Conservation (phyloP, 2,888 invertebrate genomes). For the Drosophila helvetica region DNA sequence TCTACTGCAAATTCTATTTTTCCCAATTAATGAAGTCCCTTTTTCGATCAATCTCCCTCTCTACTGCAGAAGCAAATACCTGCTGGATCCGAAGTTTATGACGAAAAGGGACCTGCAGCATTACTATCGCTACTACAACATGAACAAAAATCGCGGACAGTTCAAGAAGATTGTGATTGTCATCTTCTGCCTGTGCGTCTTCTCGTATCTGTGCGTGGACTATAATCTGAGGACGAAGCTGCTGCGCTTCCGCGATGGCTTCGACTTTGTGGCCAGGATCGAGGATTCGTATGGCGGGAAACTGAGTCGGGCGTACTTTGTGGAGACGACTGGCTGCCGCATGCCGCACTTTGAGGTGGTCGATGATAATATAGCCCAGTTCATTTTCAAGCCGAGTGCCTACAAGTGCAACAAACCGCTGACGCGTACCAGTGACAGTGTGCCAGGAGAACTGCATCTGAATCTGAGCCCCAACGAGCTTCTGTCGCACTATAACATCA, state of each 20-base stretch:
- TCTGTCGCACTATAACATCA: slow-evolving; percentile 69
- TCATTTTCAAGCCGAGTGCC: slow-evolving; percentile 72
- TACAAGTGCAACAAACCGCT: slow-evolving; percentile 76
- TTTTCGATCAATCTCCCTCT: neutral
- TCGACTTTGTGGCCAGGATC: slow-evolving; percentile 81
- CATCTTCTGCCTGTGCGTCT: slow-evolving; percentile 80
- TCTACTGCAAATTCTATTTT: no score
- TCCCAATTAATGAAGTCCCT: neutral
- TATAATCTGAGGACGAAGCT: slow-evolving; percentile 82
- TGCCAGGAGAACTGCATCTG: slow-evolving; percentile 66
- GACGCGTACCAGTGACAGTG: slow-evolving; percentile 66
- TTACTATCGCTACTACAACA: slow-evolving; percentile 81
- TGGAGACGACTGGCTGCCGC: slow-evolving; percentile 83
- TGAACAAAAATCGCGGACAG: slow-evolving; percentile 77
- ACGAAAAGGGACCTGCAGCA: slow-evolving; percentile 81
- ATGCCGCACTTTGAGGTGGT: slow-evolving; percentile 83
- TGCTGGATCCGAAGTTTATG: slow-evolving; percentile 82
- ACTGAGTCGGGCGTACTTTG: slow-evolving; percentile 81
- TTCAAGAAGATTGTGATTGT: slow-evolving; percentile 80
- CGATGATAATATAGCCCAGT: slow-evolving; percentile 81
- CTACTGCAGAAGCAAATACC: slow-evolving; percentile 75
- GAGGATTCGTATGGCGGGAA: slow-evolving; percentile 75
- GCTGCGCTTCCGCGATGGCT: slow-evolving; percentile 76
- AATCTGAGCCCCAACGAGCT: slow-evolving; percentile 76
- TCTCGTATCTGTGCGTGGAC: slow-evolving; percentile 82